A percentile compares a stretch with the other conserved stretches of the same genome.
These are phyloP conservation scores for Erebia epiphron DNA, from an alignment of 2,888 invertebrate genomes.

Conservation along the genomic window DNA sequence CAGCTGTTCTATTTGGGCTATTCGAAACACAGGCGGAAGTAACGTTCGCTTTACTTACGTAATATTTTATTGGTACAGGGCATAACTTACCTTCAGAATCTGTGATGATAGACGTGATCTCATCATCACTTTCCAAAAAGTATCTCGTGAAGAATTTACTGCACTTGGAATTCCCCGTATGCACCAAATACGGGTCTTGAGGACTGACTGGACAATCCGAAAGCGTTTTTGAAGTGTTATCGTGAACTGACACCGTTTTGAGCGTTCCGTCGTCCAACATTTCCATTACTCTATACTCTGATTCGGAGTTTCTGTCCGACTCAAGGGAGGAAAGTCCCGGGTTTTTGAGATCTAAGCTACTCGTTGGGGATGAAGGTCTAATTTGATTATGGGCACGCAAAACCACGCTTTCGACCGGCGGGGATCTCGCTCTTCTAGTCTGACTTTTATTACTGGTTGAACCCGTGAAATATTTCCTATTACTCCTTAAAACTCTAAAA, in stretches of 20 bases:
- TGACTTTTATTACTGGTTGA: slow-evolving; percentile 63
- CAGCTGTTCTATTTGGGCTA: too few species aligned
- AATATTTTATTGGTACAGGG: background rate
- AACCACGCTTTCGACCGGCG: slow-evolving; percentile 71
- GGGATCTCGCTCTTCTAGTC: slow-evolving; percentile 68
- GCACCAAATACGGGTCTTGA: slow-evolving; percentile 77
- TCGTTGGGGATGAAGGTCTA: slow-evolving; percentile 64
- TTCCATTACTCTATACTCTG: slow-evolving; percentile 76
- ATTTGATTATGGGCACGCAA: slow-evolving; percentile 76
- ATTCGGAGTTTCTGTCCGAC: slow-evolving; percentile 72
- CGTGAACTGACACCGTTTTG: slow-evolving; percentile 76
- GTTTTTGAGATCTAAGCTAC: slow-evolving; percentile 58
- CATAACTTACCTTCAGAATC: slow-evolving; percentile 86
- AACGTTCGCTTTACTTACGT: too few species aligned
- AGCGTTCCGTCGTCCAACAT: slow-evolving; percentile 80
- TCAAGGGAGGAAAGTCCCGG: slow-evolving; percentile 56
- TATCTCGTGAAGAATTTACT: slow-evolving; percentile 86
- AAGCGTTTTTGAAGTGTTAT: slow-evolving; percentile 77
- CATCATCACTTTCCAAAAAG: slow-evolving; percentile 87
- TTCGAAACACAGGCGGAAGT: too few species aligned
- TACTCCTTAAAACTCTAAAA: slow-evolving; percentile 84
- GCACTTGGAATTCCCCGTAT: slow-evolving; percentile 82
- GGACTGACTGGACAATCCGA: slow-evolving; percentile 74
- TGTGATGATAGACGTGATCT: slow-evolving; percentile 87
- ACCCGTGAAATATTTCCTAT: slow-evolving; percentile 78